phyloP scores from a whole-genome alignment of 2,888 invertebrate genomes.

The Heliconius erato region DNA sequence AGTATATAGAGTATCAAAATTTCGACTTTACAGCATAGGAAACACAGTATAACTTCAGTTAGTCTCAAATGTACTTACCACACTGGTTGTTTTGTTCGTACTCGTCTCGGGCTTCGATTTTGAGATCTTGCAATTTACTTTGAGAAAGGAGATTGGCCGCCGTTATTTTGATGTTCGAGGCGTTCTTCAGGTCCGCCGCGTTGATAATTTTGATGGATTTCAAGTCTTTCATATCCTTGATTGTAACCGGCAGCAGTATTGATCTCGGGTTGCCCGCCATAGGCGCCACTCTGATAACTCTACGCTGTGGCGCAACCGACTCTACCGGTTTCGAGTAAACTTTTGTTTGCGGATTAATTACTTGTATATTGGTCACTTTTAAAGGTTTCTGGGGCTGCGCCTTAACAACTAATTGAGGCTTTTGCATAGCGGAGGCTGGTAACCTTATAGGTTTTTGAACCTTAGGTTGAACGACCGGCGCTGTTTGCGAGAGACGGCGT shows the following conservation, averaged over 20 bases:
- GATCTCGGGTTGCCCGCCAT: slow-evolving; percentile 87
- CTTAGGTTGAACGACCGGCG: slow-evolving; percentile 76
- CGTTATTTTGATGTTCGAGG: slow-evolving; percentile 83
- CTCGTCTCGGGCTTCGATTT: slow-evolving; percentile 73
- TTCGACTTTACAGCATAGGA: neutral
- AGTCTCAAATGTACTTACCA: slow-evolving; percentile 65
- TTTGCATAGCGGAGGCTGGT: slow-evolving; percentile 64
- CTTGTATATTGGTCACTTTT: slow-evolving; percentile 78
- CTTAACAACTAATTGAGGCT: slow-evolving; percentile 79
- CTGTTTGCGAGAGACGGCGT: slow-evolving; percentile 78
- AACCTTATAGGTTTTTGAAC: slow-evolving; percentile 75
- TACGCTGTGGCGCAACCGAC: slow-evolving; percentile 75
- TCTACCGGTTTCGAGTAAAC: slow-evolving; percentile 82
- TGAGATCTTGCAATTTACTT: slow-evolving; percentile 77
- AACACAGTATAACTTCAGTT: slow-evolving; percentile 16
- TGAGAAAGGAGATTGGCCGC: slow-evolving; percentile 82
- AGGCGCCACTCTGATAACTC: slow-evolving; percentile 79
- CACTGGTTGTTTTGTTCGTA: slow-evolving; percentile 74
- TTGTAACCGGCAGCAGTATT: slow-evolving; percentile 89
- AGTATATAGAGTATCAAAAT: neutral
- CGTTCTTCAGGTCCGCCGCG: slow-evolving; percentile 85
- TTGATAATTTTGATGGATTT: slow-evolving; percentile 91
- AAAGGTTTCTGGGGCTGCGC: slow-evolving; percentile 79
- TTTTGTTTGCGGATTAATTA: slow-evolving; percentile 74
- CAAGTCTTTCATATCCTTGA: slow-evolving; percentile 89